Conservation (phyloP, 2,797 vertebrate species). For the Psittacula derbiana region DNA sequence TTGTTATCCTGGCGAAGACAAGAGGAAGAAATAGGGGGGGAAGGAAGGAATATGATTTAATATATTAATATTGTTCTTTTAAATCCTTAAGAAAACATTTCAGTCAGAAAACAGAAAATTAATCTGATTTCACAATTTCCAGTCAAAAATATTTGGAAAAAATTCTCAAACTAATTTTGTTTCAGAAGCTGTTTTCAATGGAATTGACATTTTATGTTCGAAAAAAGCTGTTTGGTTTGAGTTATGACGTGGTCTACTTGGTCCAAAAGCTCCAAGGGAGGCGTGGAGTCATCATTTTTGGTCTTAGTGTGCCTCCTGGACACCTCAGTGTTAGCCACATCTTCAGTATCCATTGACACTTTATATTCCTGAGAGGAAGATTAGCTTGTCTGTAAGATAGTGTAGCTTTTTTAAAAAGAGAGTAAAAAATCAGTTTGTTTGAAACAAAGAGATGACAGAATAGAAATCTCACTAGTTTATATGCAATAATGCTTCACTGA, state of each 20-base stretch:
- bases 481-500: background rate
- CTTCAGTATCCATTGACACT: background rate
- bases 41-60: background rate
- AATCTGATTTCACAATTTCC: background rate
- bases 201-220: background rate
- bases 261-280: background rate
- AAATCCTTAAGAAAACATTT: background rate
- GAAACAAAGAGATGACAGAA: background rate
- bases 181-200: background rate
- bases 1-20: background rate
- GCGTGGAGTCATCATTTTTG: background rate
- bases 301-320: background rate
- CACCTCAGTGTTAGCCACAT: background rate
- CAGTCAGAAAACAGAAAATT: background rate
- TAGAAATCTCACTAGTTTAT: background rate
- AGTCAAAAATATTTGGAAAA: background rate
- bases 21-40: background rate
- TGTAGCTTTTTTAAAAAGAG: background rate
- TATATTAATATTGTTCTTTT: background rate
- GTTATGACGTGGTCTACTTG: background rate
- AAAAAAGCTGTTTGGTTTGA: background rate
- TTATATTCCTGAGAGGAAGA: background rate
- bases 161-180: background rate
- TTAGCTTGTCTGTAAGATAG: background rate
- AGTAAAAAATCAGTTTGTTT: background rate